Conservation (phyloP, 2,888 invertebrate genomes). For the Chromoteleia sp. region DNA sequence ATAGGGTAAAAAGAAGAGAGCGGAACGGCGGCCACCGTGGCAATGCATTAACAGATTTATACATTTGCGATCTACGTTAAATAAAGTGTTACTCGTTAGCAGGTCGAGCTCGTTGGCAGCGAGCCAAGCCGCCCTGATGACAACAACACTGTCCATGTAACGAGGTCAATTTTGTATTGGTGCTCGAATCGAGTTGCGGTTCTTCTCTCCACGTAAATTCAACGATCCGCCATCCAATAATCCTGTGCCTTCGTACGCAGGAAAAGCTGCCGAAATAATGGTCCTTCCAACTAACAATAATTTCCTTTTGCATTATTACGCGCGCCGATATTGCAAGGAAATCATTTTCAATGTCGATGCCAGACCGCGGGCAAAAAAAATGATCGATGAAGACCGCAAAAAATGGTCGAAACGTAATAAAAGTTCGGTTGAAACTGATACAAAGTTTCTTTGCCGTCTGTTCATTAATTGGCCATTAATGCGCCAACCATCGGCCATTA, state of each 20-base stretch:
- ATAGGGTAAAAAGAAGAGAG: neutral
- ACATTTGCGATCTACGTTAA: constrained; percentile 67
- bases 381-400: too few species aligned
- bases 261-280: constrained; percentile 1
- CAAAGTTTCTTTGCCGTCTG: too few species aligned
- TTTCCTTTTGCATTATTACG: neutral
- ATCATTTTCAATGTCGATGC: too few species aligned
- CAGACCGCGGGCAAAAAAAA: too few species aligned
- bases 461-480: too few species aligned
- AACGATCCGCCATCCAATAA: constrained; percentile 43
- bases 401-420: too few species aligned
- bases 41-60: constrained; percentile 64
- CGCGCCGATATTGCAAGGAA: too few species aligned
- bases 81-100: constrained; percentile 70
- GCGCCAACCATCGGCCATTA: too few species aligned
- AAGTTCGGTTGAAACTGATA: too few species aligned
- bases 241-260: constrained; percentile 9
- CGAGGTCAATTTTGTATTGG: constrained; percentile 69
- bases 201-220: constrained; percentile 41
- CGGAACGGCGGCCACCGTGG: neutral
- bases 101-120: constrained; percentile 47
- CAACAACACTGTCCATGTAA: constrained; percentile 67
- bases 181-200: constrained; percentile 51
- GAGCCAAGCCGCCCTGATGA: constrained; percentile 63
- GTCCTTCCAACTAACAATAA: constrained; percentile 4